Evolutionary conservation across 2,797 vertebrate genomes (phyloP).

Genomic region (Catharus ustulatus): DNA sequence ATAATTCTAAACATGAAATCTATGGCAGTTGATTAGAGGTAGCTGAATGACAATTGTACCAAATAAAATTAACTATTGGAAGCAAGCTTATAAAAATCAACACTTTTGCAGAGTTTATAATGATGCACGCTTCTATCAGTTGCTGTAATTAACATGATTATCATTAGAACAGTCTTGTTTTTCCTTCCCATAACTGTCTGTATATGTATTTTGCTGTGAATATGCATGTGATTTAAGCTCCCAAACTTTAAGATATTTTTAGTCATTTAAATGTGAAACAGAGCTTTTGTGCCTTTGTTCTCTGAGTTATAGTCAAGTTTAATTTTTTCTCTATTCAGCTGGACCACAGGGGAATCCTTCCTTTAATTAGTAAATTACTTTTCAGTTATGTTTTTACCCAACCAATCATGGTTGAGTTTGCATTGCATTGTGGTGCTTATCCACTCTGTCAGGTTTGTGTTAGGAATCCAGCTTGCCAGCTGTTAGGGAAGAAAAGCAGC

Average conservation of each 20-base stretch:
- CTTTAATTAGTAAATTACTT: conserved; percentile 43
- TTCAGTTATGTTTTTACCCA: not conserved
- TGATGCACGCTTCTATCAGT: not conserved
- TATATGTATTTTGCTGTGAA: not conserved
- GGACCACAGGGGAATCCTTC: not conserved
- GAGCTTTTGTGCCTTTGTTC: not conserved
- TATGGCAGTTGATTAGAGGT: not conserved
- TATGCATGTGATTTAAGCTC: not conserved
- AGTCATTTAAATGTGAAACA: not conserved
- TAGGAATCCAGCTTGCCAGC: not conserved
- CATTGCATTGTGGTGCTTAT: not conserved
- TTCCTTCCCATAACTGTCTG: not conserved
- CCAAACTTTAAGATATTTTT: not conserved
- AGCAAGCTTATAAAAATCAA: not conserved
- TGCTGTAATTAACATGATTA: not conserved
- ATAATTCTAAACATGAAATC: not conserved
- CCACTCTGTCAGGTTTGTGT: not conserved
- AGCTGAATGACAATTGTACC: not conserved
- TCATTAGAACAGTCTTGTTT: not conserved
- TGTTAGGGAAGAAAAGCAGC: not conserved
- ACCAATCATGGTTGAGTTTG: not conserved
- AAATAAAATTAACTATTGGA: not conserved
- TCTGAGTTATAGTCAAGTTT: not conserved
- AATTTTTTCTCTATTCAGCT: not conserved
- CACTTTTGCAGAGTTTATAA: not conserved